Evolutionary conservation across 1,140 invertebrate species (phyloP).

Genomic region (Sminthurides bifidus): DNA sequence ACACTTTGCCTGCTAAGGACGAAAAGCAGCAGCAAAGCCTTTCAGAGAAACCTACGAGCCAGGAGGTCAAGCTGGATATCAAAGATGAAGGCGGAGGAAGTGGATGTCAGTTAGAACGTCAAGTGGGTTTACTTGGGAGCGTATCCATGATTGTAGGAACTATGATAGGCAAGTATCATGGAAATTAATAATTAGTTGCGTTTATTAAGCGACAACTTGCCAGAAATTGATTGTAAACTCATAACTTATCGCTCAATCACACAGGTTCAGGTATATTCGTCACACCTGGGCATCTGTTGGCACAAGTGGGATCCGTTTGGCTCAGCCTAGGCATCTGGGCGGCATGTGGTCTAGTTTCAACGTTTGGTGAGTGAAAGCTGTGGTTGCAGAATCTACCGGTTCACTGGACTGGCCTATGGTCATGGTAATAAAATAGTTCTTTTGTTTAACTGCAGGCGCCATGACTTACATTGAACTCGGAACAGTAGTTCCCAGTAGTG

Average conservation of each 20-base stretch:
- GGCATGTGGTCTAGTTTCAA: constrained; percentile 63
- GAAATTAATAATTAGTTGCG: not conserved
- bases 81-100: no score
- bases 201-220: not conserved
- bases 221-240: not conserved
- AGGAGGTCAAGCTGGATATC: no score
- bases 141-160: constrained; percentile 20
- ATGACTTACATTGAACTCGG: constrained; percentile 18
- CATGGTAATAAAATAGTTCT: not conserved
- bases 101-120: not conserved
- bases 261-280: constrained; percentile 83
- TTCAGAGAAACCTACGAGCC: not conserved
- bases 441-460: constrained; percentile 9
- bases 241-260: constrained; percentile 1
- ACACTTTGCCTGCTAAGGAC: not conserved
- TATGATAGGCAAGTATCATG: constrained; percentile 16
- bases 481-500: constrained; percentile 59
- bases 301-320: constrained; percentile 67
- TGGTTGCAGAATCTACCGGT: not conserved
- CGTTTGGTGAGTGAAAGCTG: constrained; percentile 50
- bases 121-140: constrained; percentile 33
- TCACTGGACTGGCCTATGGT: not conserved
- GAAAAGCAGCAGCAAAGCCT: not conserved
- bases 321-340: constrained; percentile 70
- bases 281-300: constrained; percentile 65